Evolutionary conservation across 2,888 invertebrate genomes (phyloP), one percentile per base, ranked within the genome.

Genomic region (Hirtodrosophila confusa): DNA sequence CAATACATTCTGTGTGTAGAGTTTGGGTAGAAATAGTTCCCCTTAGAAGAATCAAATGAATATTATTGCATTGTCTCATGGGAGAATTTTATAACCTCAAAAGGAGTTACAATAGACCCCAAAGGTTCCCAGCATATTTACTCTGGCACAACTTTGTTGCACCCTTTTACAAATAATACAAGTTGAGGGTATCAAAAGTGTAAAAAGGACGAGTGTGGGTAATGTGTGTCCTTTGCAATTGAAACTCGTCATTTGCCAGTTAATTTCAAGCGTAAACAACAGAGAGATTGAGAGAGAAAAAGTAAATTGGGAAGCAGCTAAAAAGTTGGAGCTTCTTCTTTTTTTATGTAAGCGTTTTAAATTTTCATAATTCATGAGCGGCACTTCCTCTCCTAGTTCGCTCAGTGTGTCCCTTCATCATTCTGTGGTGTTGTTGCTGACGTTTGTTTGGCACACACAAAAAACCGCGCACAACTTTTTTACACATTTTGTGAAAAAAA

Each of bases 321-420:
- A 45, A 83, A 80, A 85, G 86, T 87, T 85, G 62, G 57, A 67
- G 67, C 50, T 67, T 58, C 24, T 33, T 75, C 65, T 60, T 66
- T 69, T 57, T 56, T 27, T 39, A 17, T 47, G 48, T 31, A 37
- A 50, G 48, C 63, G 51, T 72, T 76, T 88, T 76, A 71, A 83
- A 78, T 82, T 83, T 83, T 86, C 83, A 83, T 86, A 83, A 88
- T 88, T 86, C 83, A 88, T 88, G 71, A 75, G 64, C 49, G 31
- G 36, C 41, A 6, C 36, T 10, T 47, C 24, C 43, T 37, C 29
- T 17, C 31, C 4, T 31, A 27, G 5, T 27, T 5, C 27, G 5
- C 17, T 5, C 39, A 35, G 41, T 8, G 29, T 11, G 27, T 23
- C 6, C 29, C 7, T 41, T 31, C 27, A 24, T 17, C 29, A 47